phyloP scores from a whole-genome alignment of 2,113 vertebrate genomes.

The Antigone vipio region DNA sequence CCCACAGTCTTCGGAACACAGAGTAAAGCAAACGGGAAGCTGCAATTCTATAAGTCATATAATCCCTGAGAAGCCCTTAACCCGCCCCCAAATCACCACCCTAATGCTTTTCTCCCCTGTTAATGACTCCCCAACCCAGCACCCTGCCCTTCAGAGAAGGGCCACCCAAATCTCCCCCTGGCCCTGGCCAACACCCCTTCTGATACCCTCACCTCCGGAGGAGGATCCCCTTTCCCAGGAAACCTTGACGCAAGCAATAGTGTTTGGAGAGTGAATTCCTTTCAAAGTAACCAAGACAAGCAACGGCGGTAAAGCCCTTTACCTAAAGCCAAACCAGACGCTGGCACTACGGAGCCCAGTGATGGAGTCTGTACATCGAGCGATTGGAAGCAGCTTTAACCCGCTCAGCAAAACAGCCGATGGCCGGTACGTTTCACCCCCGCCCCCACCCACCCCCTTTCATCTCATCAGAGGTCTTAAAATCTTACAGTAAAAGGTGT shows the following conservation, averaged over 20 bases:
- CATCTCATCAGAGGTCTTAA: conserved; percentile 71
- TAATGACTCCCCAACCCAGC: conserved; percentile 18
- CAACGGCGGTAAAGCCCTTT: conserved; percentile 57
- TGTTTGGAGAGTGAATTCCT: conserved; percentile 75
- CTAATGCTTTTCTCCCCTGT: conserved; percentile 51
- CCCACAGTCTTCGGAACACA: conserved; percentile 51
- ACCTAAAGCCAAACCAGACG: conserved; percentile 33
- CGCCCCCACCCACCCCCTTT: neutral
- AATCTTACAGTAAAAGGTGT: conserved; percentile 81
- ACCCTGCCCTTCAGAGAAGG: conserved; percentile 30
- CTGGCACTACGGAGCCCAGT: conserved; percentile 25
- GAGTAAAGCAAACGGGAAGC: conserved; percentile 70
- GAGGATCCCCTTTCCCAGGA: conserved; percentile 44
- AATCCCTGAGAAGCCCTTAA: conserved; percentile 78
- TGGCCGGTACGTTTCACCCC: neutral
- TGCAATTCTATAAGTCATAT: conserved; percentile 76
- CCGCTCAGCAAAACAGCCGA: conserved; percentile 44
- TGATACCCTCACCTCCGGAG: neutral
- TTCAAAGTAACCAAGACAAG: conserved; percentile 66
- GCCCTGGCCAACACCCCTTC: neutral
- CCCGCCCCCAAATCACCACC: conserved; percentile 70
- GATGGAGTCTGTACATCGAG: conserved; percentile 65
- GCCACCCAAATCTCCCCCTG: conserved; percentile 4
- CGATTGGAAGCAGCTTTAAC: conserved; percentile 63
- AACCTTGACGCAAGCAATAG: conserved; percentile 24